Conservation (phyloP, 1,140 invertebrate genomes). For the Mamestra configurata region DNA sequence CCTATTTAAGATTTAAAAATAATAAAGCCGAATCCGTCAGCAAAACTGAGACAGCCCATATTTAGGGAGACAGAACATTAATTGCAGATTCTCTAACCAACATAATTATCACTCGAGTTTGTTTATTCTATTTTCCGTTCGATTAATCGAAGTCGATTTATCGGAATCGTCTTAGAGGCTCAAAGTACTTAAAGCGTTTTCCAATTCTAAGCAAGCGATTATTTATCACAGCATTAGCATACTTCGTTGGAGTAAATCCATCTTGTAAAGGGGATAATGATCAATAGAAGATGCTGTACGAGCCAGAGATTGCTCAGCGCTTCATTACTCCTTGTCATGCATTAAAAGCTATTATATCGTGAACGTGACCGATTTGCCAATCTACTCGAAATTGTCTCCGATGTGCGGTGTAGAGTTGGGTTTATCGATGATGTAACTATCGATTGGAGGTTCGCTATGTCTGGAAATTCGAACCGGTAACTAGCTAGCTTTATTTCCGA, state of each 20-base stretch:
- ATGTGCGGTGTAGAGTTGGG: slow-evolving; percentile 34
- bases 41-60: not conserved
- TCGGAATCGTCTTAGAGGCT: slow-evolving; percentile 39
- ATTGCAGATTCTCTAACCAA: slow-evolving; percentile 23
- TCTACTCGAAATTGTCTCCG: slow-evolving; percentile 42
- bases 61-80: slow-evolving; percentile 11
- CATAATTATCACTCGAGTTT: slow-evolving; percentile 38
- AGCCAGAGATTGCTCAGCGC: slow-evolving; percentile 40
- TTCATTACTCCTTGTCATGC: slow-evolving; percentile 53
- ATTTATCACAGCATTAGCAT: slow-evolving; percentile 48
- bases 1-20: not conserved
- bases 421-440: slow-evolving; percentile 33
- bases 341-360: slow-evolving; percentile 52
- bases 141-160: slow-evolving; percentile 46
- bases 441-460: not conserved
- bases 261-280: slow-evolving; percentile 38
- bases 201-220: slow-evolving; percentile 44
- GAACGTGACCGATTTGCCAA: slow-evolving; percentile 55
- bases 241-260: slow-evolving; percentile 39
- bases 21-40: not conserved
- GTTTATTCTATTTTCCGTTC: slow-evolving; percentile 41
- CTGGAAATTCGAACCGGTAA: not conserved
- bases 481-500: not conserved
- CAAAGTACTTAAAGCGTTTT: slow-evolving; percentile 42
- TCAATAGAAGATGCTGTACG: slow-evolving; percentile 24